phyloP scores from a whole-genome alignment of 2,888 invertebrate species.

The Galerucella calmariensis region DNA sequence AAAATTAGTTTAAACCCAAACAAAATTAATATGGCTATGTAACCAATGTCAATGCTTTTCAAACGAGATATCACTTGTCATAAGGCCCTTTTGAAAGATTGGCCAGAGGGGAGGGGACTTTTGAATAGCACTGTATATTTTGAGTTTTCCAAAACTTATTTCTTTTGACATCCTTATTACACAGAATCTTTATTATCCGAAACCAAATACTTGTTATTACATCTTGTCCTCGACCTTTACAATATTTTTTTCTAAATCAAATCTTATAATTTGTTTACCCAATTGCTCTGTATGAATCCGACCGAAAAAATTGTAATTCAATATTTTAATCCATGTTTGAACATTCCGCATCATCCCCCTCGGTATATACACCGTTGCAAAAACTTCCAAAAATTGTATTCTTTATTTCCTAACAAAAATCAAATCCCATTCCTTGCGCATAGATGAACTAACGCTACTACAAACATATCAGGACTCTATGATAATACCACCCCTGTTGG shows the following conservation, averaged over 20 bases:
- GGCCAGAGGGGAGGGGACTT: too few relatives aligned
- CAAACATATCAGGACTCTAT: constrained; percentile 56
- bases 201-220: neutral
- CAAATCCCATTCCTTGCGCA: constrained; percentile 55
- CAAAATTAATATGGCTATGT: too few relatives aligned
- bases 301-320: constrained; percentile 38
- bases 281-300: constrained; percentile 31
- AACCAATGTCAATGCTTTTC: too few relatives aligned
- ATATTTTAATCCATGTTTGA: constrained; percentile 39
- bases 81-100: too few relatives aligned
- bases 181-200: too few relatives aligned
- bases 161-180: too few relatives aligned
- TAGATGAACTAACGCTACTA: constrained; percentile 53
- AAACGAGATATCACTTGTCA: too few relatives aligned
- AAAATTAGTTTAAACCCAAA: too few relatives aligned
- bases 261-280: constrained; percentile 32
- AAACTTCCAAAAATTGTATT: constrained; percentile 11
- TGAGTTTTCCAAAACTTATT: too few relatives aligned
- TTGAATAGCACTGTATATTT: too few relatives aligned
- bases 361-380: constrained; percentile 20
- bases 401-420: constrained; percentile 37
- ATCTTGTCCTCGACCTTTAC: neutral
- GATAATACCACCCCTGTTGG: constrained; percentile 51
- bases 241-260: constrained; percentile 3
- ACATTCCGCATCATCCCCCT: constrained; percentile 14